Evolutionary conservation across 2,888 invertebrate genomes (phyloP).

Genomic region (Drosophila eohydei): DNA sequence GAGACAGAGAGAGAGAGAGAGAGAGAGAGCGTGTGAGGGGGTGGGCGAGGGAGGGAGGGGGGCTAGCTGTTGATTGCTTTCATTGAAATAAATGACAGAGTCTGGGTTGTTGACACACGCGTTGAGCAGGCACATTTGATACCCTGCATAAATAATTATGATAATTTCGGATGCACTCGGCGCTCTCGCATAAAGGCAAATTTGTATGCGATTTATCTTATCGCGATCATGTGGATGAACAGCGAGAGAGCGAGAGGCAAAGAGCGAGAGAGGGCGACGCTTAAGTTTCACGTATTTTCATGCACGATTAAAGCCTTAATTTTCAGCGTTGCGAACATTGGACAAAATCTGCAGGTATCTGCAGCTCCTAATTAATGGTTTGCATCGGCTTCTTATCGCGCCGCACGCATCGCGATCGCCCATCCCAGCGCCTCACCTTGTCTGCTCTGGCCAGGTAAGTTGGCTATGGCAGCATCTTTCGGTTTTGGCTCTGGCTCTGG

Average conservation of each 20-base stretch:
- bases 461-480: conserved; percentile 11
- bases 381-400: conserved; percentile 78
- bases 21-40: too few species aligned
- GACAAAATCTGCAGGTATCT: conserved; percentile 68
- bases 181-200: conserved; percentile 71
- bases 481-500: conserved; percentile 50
- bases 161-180: conserved; percentile 56
- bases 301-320: conserved; percentile 81
- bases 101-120: conserved; percentile 72
- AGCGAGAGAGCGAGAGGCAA: neutral
- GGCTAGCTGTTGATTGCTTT: conserved; percentile 71
- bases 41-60: neutral
- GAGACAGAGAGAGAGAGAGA: neutral
- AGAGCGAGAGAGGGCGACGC: conserved; percentile 45
- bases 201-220: conserved; percentile 79
- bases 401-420: conserved; percentile 75
- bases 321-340: conserved; percentile 57
- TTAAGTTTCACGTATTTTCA: conserved; percentile 78
- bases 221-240: conserved; percentile 70
- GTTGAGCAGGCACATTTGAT: conserved; percentile 65
- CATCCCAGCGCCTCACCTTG: conserved; percentile 3
- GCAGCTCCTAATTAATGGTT: conserved; percentile 80
- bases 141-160: conserved; percentile 76
- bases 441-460: neutral
- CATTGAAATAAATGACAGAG: conserved; percentile 76